Conservation (phyloP, 2,797 vertebrate species). For the Lithobates pipiens region DNA sequence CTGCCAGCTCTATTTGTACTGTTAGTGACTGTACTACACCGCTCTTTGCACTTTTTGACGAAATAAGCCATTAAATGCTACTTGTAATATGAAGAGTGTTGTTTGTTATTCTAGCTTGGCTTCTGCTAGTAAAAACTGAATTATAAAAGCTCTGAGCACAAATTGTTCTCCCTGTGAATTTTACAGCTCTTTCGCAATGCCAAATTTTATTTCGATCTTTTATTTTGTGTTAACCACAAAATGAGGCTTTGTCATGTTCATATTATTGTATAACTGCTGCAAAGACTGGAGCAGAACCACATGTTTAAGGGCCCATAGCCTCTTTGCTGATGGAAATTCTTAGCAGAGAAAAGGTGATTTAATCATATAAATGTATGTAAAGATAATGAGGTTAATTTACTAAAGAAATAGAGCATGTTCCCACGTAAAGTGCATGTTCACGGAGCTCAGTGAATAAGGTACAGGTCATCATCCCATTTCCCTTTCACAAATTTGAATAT, state of each 20-base stretch:
- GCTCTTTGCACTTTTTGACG: no score
- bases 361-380: neutral
- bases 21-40: no score
- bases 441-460: no score
- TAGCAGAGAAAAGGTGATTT: neutral
- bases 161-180: neutral
- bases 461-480: no score
- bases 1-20: no score
- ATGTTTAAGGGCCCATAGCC: no score
- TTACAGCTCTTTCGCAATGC: neutral
- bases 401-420: neutral
- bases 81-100: neutral
- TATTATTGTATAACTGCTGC: no score
- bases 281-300: no score
- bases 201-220: neutral
- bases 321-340: neutral
- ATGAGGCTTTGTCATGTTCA: neutral
- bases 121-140: neutral
- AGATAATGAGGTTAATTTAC: neutral
- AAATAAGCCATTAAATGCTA: neutral
- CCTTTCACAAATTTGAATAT: no score
- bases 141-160: neutral
- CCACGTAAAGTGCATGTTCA: neutral
- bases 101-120: neutral
- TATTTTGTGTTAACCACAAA: constrained; percentile 20